Evolutionary conservation across 1,140 invertebrate species (phyloP), one percentile per base, ranked within the genome.

Genomic region (Drosophila serrata): DNA sequence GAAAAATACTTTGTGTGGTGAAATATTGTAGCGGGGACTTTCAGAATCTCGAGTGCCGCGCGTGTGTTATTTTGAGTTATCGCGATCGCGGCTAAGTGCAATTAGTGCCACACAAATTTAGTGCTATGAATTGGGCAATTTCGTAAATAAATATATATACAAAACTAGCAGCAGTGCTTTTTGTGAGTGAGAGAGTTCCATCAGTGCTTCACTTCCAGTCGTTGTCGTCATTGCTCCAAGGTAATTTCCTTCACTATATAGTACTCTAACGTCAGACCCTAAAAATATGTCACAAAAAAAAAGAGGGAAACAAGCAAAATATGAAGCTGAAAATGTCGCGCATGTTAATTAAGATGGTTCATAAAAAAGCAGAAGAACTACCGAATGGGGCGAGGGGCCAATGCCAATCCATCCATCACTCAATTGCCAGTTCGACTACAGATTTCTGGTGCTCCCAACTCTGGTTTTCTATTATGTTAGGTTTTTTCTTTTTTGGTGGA

Each of bases 1-100:
- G 39, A 33, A 33, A 56, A 24, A 56, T 62, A 62, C 53, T 68
- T 69, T 24, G 27, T 33, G 27, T 33, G 40, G 13, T 55, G 51
- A 37, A 61, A 60, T 61, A 62, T 70, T 19, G 51, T 24, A n/a
- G 51, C 51, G 33, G 51, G 5, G 33, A 55, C 51, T 37, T 55
- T 72, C 45, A 49, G 40, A 73, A 77, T 81, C 75, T 68, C 59
- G 76, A 77, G 67, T 63, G 68, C 51, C 60, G 73, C 39, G 49
- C 59, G 56, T 79, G 81, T 80, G 67, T 85, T 88, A 90, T 88
- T 88, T 88, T 88, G 68, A 88, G 76, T 88, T 88, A 88, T 88
- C 85, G 80, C 76, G 84, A 88, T 88, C 76, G 77, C 67, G 68
- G 58, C 75, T 53, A 84, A 82, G 80, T 87, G 84, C 84, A 90